These are phyloP conservation scores for Babyrousa celebensis DNA, from an alignment of 2,797 vertebrate species.

Conservation along the genomic window DNA sequence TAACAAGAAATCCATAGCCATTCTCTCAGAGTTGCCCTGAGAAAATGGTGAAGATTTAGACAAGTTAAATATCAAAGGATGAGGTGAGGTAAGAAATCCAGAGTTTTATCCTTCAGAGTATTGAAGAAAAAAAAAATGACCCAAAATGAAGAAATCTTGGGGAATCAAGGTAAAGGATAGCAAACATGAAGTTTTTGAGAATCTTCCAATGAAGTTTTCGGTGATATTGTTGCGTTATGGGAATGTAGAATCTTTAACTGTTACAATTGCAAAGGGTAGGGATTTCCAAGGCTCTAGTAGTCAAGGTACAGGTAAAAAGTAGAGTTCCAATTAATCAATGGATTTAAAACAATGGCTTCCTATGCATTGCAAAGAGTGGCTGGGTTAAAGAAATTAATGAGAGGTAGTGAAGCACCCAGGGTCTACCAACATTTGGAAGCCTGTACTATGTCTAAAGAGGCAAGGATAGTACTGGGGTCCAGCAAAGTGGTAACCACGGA, in stretches of 20 bases:
- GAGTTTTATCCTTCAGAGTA: background rate
- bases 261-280: background rate
- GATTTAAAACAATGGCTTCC: background rate
- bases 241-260: background rate
- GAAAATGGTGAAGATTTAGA: slow-evolving; percentile 6
- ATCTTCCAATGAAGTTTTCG: background rate
- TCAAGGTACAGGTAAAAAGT: background rate
- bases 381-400: background rate
- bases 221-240: background rate
- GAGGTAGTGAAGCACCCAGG: background rate
- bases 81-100: background rate
- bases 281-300: background rate
- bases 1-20: background rate
- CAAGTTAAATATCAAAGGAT: background rate
- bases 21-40: background rate
- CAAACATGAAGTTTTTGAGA: background rate
- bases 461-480: background rate
- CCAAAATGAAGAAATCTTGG: background rate
- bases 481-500: background rate
- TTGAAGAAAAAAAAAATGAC: background rate
- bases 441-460: background rate
- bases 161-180: background rate
- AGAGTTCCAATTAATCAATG: slow-evolving; percentile 13
- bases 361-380: background rate
- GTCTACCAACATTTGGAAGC: background rate